Evolutionary conservation across 2,113 vertebrate species (phyloP), one percentile per base, ranked within the genome.

Genomic region (Nothobranchius furzeri): DNA sequence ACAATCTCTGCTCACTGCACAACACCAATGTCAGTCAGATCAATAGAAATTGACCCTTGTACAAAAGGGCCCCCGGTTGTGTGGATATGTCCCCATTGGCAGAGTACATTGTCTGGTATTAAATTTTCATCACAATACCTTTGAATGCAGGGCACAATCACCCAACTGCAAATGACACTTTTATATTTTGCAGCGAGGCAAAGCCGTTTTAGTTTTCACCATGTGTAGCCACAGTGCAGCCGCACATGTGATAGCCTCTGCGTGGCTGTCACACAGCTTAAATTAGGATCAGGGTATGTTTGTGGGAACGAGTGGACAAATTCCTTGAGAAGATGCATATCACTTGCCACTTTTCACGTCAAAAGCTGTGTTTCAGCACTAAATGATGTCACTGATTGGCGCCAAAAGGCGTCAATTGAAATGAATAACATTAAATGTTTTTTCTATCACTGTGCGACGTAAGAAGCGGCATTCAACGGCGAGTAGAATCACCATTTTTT

Each of bases 1-100:
- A 83, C 88, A 73, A 88, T 90, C 85, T 89, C 75, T 81, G 76
- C 73, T 78, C 81, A 49, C 75, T 51, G 75, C 81, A 82, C 86
- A 89, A 79, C 85, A 84, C 77, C 82, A 77, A 78, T 87, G 88
- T 89, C 88, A 84, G 83, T 75, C 76, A 84, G 85, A 91, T 91
- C 90, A 83, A 90, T 90, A 76, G 75, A 75, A 82, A 85, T 52
- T 85, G 85, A 90, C 88, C 80, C 77, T 58, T 62, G 64, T 48
- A 78, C 73, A 81, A 81, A 85, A 84, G 70, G 76, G 73, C 72
- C 79, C 79, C 49, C 42, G 70, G 54, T 76, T 81, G 80, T 87
- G 74, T 76, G 68, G 66, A 70, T 60, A 58, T 67, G 61, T 84
- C 65, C 62, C 76, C 51, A 40, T 20, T 55, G 75, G 79, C 60